Percentiles rank a stretch among this genome's conserved stretches.
phyloP scores from a whole-genome alignment of 2,113 vertebrate species.

The Psammodynastes pulverulentus region DNA sequence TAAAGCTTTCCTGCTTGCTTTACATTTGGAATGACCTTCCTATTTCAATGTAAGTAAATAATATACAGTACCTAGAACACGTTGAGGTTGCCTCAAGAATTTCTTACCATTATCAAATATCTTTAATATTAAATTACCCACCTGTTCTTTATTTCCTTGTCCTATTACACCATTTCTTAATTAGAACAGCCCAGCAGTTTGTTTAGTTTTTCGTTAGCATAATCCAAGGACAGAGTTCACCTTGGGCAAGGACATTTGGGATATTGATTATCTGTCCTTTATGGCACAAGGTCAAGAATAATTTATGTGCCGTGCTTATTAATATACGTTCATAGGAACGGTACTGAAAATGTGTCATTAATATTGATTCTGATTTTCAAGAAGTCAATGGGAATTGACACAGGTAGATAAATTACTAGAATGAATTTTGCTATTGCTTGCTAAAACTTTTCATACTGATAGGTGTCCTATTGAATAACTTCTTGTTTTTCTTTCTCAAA shows the following conservation, averaged over 20 bases:
- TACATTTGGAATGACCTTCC: neutral
- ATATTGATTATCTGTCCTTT: slow-evolving; percentile 67
- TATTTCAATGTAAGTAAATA: neutral
- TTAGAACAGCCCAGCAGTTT: slow-evolving; percentile 48
- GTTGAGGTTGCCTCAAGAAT: neutral
- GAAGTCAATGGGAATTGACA: slow-evolving; percentile 61
- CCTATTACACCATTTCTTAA: slow-evolving; percentile 46
- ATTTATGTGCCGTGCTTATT: slow-evolving; percentile 57
- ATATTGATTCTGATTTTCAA: slow-evolving; percentile 65
- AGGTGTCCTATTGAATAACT: slow-evolving; percentile 44
- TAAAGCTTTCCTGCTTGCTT: rapidly evolving
- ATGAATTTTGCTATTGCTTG: slow-evolving; percentile 60
- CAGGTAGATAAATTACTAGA: slow-evolving; percentile 60
- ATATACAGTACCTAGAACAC: neutral
- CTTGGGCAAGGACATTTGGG: slow-evolving; percentile 42
- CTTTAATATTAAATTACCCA: slow-evolving; percentile 25
- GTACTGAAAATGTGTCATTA: slow-evolving; percentile 58
- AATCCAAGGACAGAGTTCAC: slow-evolving; percentile 63
- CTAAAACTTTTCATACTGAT: slow-evolving; percentile 58
- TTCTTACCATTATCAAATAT: neutral
- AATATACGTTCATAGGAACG: slow-evolving; percentile 60
- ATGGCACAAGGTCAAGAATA: slow-evolving; percentile 54
- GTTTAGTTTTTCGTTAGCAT: slow-evolving; percentile 62
- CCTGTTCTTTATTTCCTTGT: neutral
- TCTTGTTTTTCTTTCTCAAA: slow-evolving; percentile 27